Conservation (phyloP, 1,140 invertebrate species). For the Meteorus sp. region DNA sequence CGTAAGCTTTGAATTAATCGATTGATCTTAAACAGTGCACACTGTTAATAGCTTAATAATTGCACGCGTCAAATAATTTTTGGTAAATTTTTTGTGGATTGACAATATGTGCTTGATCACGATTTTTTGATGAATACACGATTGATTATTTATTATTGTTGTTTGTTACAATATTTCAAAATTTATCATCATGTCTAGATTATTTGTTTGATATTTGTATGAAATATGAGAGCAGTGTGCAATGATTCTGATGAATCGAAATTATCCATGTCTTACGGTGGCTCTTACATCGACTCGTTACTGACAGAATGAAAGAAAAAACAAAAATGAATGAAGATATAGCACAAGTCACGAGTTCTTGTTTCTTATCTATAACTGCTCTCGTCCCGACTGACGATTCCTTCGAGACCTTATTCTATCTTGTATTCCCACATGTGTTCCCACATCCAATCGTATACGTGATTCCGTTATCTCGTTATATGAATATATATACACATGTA, state of each 20-base stretch:
- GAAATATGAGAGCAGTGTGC: slow-evolving; percentile 19
- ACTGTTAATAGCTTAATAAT: slow-evolving; percentile 20
- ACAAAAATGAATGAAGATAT: too few relatives aligned
- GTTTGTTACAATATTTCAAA: too few relatives aligned
- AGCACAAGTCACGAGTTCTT: not conserved
- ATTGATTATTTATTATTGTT: too few relatives aligned
- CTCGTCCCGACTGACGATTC: slow-evolving; percentile 32
- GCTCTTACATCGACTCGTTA: slow-evolving; percentile 3
- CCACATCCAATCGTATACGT: slow-evolving; percentile 12
- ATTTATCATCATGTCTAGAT: too few relatives aligned
- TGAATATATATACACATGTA: not conserved
- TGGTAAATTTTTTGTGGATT: not conserved
- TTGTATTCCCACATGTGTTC: slow-evolving; percentile 12
- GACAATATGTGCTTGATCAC: too few relatives aligned
- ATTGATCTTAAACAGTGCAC: slow-evolving; percentile 29
- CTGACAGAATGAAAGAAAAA: too few relatives aligned
- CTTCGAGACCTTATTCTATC: slow-evolving; percentile 16
- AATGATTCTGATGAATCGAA: slow-evolving; percentile 28
- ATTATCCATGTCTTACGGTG: slow-evolving; percentile 17
- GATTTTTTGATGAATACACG: not conserved
- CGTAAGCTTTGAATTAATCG: slow-evolving; percentile 24
- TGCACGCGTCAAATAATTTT: not conserved
- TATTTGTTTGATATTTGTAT: not conserved
- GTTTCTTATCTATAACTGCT: slow-evolving; percentile 19
- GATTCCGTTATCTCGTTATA: slow-evolving; percentile 1